A percentile compares a stretch with the other conserved stretches of the same genome.
Evolutionary conservation across 2,797 vertebrate genomes (phyloP).

Genomic region (Luscinia luscinia): DNA sequence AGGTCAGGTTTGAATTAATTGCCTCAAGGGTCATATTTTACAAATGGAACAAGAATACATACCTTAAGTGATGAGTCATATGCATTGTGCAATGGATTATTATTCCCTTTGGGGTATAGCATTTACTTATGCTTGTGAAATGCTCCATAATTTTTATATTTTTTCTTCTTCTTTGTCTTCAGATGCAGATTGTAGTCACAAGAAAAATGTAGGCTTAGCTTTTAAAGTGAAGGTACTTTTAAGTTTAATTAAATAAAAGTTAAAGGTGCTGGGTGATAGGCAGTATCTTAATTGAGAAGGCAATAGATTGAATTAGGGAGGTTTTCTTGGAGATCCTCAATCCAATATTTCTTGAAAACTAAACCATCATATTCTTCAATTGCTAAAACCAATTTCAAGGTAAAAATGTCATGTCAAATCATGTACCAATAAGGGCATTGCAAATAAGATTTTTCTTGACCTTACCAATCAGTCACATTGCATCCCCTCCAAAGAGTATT

Average conservation of each 20-base stretch:
- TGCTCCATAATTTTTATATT: constrained; percentile 17
- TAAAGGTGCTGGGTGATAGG: constrained; percentile 67
- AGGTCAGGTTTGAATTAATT: constrained; percentile 69
- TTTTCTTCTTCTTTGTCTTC: constrained; percentile 23
- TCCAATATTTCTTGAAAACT: constrained; percentile 81
- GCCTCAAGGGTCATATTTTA: constrained; percentile 61
- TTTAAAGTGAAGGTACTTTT: constrained; percentile 48
- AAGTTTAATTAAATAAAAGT: constrained; percentile 70
- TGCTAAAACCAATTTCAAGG: constrained; percentile 80
- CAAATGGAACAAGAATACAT: constrained; percentile 53
- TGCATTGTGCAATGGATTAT: constrained; percentile 48
- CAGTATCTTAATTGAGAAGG: constrained; percentile 73
- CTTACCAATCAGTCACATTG: constrained; percentile 82
- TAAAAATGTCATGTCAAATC: constrained; percentile 84
- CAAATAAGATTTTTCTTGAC: constrained; percentile 83
- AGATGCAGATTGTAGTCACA: constrained; percentile 10
- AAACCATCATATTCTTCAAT: constrained; percentile 79
- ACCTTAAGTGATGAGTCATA: constrained; percentile 57
- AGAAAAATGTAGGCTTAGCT: constrained; percentile 16
- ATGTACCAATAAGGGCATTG: constrained; percentile 79
- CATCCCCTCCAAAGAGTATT: constrained; percentile 77
- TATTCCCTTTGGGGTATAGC: constrained; percentile 29
- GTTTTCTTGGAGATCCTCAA: constrained; percentile 75
- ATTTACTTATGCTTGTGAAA: constrained; percentile 52
- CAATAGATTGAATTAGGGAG: constrained; percentile 78